phyloP scores from a whole-genome alignment of 53 echinoderm and acorn worm species.

The Holothuria scabra region DNA sequence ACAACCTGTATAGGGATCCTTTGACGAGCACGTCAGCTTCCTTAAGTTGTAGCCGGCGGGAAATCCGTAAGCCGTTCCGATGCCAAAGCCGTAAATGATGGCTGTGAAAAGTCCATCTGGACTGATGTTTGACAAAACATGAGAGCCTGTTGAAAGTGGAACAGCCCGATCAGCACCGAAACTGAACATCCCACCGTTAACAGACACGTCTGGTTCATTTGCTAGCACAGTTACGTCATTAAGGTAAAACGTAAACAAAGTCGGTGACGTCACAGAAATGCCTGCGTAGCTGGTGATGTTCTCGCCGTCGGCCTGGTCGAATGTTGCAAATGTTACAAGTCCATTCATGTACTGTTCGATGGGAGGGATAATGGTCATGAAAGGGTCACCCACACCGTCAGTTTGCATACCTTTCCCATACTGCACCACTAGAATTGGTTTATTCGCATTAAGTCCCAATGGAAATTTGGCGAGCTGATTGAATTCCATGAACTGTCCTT shows the following conservation, averaged over 20 bases:
- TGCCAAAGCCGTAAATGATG: conserved; percentile 83
- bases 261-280: conserved; percentile 75
- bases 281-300: conserved; percentile 64
- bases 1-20: conserved; percentile 77
- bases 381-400: conserved; percentile 86
- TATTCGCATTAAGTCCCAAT: conserved; percentile 73
- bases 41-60: conserved; percentile 77
- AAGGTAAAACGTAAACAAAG: conserved; percentile 72
- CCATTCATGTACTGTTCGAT: conserved; percentile 89
- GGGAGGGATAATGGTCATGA: conserved; percentile 88
- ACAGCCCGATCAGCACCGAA: conserved; percentile 83
- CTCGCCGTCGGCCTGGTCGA: conserved; percentile 64
- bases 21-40: conserved; percentile 71
- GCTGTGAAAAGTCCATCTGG: conserved; percentile 65
- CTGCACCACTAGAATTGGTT: conserved; percentile 85
- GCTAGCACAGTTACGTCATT: conserved; percentile 66
- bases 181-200: conserved; percentile 66
- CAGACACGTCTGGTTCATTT: conserved; percentile 55
- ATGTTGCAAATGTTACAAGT: conserved; percentile 83
- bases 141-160: conserved; percentile 52
- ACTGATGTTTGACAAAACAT: conserved; percentile 66
- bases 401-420: conserved; percentile 90
- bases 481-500: conserved; percentile 84
- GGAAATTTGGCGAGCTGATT: conserved; percentile 73
- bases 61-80: conserved; percentile 74